Conservation (phyloP, 2,797 vertebrate genomes). For the Clarias laeviceps region DNA sequence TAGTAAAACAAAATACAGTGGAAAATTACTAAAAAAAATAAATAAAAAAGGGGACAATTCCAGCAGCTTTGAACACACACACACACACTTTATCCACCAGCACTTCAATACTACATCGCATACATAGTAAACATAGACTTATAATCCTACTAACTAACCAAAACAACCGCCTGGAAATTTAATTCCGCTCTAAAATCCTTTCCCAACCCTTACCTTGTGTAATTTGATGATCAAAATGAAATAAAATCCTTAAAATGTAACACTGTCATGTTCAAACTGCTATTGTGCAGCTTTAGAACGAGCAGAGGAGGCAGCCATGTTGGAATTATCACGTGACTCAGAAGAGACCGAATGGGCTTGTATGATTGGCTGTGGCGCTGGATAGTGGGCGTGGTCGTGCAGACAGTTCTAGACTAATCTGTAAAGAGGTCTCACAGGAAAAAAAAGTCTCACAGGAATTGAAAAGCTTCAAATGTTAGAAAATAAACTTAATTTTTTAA, state of each 20-base stretch:
- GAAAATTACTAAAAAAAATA: neutral
- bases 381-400: neutral
- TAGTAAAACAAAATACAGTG: neutral
- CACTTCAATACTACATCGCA: neutral
- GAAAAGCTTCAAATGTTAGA: too few species aligned
- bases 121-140: neutral
- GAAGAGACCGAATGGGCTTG: neutral
- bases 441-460: too few species aligned
- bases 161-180: neutral
- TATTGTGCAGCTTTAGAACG: neutral
- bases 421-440: too few species aligned
- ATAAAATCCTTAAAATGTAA: neutral
- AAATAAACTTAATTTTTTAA: too few species aligned
- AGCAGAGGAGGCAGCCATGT: conserved; percentile 38
- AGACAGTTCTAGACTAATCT: neutral
- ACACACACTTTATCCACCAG: neutral
- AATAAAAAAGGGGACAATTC: neutral
- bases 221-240: neutral
- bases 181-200: neutral
- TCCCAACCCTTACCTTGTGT: neutral
- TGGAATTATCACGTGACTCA: conserved; percentile 26
- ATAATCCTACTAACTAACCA: neutral
- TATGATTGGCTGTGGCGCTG: conserved; percentile 31
- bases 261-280: neutral
- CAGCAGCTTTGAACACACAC: neutral